Conservation (phyloP, 2,113 vertebrate genomes). For the Silurus asotus region DNA sequence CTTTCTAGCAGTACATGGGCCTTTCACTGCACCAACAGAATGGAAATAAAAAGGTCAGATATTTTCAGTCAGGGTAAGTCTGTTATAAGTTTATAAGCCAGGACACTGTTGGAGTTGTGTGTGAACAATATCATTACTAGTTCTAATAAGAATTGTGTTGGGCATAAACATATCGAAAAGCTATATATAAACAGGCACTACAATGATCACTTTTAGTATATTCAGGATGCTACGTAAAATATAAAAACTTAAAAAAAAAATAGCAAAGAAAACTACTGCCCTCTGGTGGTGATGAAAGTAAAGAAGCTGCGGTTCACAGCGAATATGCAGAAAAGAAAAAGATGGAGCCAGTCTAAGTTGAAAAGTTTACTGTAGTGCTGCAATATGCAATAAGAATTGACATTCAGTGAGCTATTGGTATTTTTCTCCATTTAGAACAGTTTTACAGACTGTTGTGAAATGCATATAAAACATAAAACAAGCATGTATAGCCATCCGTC, state of each 20-base stretch:
- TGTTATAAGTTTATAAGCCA: too few relatives aligned
- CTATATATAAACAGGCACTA: too few relatives aligned
- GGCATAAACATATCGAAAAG: too few relatives aligned
- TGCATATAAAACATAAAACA: neutral
- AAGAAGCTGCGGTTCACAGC: neutral
- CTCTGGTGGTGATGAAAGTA: constrained; percentile 13
- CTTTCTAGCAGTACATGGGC: neutral
- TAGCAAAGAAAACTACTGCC: neutral
- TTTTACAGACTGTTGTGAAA: constrained; percentile 43
- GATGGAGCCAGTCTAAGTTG: constrained; percentile 43
- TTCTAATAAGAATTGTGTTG: too few relatives aligned
- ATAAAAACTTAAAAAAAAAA: too few relatives aligned
- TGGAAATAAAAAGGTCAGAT: too few relatives aligned
- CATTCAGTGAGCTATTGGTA: constrained; percentile 46
- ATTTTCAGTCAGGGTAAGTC: too few relatives aligned
- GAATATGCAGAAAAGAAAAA: constrained; percentile 5
- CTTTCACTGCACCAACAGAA: too few relatives aligned
- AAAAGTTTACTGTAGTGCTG: constrained; percentile 57
- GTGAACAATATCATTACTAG: too few relatives aligned
- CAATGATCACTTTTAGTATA: too few relatives aligned
- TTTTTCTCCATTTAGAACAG: constrained; percentile 32
- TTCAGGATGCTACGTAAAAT: too few relatives aligned
- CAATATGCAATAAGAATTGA: constrained; percentile 46
- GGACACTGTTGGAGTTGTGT: neutral
- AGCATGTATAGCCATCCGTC: constrained; percentile 8